Evolutionary conservation across 2,113 vertebrate genomes (phyloP), one percentile per base, ranked within the genome.

Genomic region (Caloenas nicobarica): DNA sequence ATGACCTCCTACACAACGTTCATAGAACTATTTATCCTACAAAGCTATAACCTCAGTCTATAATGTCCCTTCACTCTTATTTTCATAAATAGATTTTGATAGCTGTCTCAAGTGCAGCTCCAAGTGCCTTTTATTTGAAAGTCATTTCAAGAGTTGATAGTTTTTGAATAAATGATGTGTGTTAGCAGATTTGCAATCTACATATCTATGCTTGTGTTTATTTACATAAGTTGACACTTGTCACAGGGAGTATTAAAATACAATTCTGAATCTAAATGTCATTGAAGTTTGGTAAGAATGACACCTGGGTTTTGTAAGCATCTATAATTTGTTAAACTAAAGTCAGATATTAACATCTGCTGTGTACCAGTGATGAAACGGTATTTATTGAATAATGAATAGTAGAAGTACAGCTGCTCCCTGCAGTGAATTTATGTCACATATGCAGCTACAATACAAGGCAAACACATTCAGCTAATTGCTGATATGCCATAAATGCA

Each of bases 41-140:
- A 54, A 89, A 94, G 68, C 23, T 51, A 57, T 85, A 80, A 87
- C 54, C 22, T 90, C 60, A 94, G 82, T 48, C 33, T 92, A 48
- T 86, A 96, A 91, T 38, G 53, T 66, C 42, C 57, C 22, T 94
- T 93, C 84, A 91, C n/a, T 96, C 69, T 89, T 91, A 86, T 95
- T 88, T 96, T 95, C 58, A 94, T 60, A 96, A 77, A 93, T 57
- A 85, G 40, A n/a, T 94, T 94, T 89, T 93, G 84, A 88, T 81
- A 94, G 58, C 54, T 93, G 60, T 95, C 71, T 94, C 66, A 92
- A 96, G 69, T 56, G 34, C 34, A 93, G 44, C 44, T 95, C n/a
- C 34, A 66, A 78, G 46, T 57, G 66, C 6, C 42, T 86, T 86
- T 94, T 33, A 23, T 89, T 90, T 86, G 38, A 61, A 85, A 70